Evolutionary conservation across 35 echinoderm and acorn worm species (phyloP), one percentile per base, ranked within the genome.

Genomic region (Lytechinus pictus): DNA sequence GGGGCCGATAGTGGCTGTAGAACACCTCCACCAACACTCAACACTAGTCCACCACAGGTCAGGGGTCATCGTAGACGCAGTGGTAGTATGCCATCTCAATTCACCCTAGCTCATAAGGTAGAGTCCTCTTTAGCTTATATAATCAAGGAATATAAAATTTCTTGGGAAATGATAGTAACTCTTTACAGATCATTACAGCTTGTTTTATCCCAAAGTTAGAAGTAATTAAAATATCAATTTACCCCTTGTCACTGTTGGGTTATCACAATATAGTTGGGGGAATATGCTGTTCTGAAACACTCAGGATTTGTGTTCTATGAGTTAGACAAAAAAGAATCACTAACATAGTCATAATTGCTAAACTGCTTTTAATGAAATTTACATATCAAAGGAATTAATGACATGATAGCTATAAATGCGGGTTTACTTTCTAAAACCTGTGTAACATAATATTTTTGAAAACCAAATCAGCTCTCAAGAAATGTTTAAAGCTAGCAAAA

Each of bases 41-140:
- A 86, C 91, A 95, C 27, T 89, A 95, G 58, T 89, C 51, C 44
- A 71, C 92, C 56, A 24, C 88, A 21, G 93, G 92, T 89, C 92
- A 97, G 88, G 66, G 66, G 92, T 52, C 92, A 91, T 60, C 86
- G 92, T 93, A 93, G 92, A 54, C 92, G 92, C 92, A 93, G 92
- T 93, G 92, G 92, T 8, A 93, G 92, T 93, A 93, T 93, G 92
- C 92, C 92, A 57, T 93, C 92, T 3, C 92, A 93, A 93, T 93
- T 93, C 92, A 93, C 52, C 53, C 54, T 93, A 57, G 92, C 92
- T 55, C 92, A 93, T 57, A 93, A 93, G 92, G 92, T 93, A 93
- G 92, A 93, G 92, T 93, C 29, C 92, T 24, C 21, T 79, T n/a
- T 24, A 24, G 61, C 0, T 79, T 24, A 14, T 16, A n/a, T 16